Base-by-base conservation (phyloP, 2,888 invertebrate species). In the Bellardia pandia region DNA sequence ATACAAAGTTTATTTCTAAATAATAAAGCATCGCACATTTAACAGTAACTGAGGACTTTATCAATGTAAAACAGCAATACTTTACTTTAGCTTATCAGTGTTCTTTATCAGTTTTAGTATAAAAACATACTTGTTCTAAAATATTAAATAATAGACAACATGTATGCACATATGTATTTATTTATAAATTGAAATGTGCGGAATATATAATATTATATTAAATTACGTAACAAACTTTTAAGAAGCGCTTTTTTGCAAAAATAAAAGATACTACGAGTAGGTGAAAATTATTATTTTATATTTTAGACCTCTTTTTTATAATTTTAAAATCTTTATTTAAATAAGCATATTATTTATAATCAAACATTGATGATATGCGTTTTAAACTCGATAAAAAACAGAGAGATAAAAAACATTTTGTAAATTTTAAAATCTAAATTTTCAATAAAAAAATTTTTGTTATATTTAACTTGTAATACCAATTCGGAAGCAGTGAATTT, bases 81-180 rank as follows among this genome's bases (percentile, higher is more conserved):
- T 16, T 16, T 37, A 53, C 11, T 51, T 53, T 37, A 23, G 51
- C 79, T 85, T 85, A 79, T 85, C 85, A 74, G 16, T 60, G 11
- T 74, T 48, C 66, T 53, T 79, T 79, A 79, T 79, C 60, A 78
- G 74, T 66, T 68, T 69, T 68, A 51, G 11, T 48, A 48, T 45
- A 23, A n/a, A 69, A 51, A 62, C 62, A 9, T 37, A 62, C 75
- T n/a, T 62, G 11, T 62, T 33, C 48, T 48, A 62, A 56, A 48
- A 37, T 53, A 75, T 13, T 11, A 40, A 45, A 40, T 66, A 66
- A 40, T 58, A 40, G 56, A 66, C 37, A 37, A 37, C 40, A 62
- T 14, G 2, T 23, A 58, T 30, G 2, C 13, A 58, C 48, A 5
- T 56, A 45, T 16, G 23, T 56, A 71, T 37, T 56, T 53, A 71